A percentile compares a stretch with the other conserved stretches of the same genome.
Evolutionary conservation across 2,113 vertebrate species (phyloP).

Genomic region (Cyprinodon brontotheroides): DNA sequence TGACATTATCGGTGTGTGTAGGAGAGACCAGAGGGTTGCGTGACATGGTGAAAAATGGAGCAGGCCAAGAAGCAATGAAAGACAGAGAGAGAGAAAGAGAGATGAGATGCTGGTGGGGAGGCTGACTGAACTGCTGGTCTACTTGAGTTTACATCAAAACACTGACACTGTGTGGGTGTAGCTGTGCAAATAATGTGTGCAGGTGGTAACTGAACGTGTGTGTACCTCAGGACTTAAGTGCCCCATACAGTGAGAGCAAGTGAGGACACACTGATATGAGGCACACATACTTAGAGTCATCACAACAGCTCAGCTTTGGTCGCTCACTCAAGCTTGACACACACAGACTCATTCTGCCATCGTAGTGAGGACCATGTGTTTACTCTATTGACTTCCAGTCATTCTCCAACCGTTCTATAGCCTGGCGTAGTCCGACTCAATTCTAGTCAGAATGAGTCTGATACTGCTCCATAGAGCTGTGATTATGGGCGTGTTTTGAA

Average conservation of each 20-base stretch:
- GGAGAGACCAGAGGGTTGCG: constrained; percentile 61
- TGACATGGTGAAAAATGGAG: constrained; percentile 71
- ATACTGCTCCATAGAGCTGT: too few species aligned
- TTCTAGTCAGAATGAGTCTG: too few species aligned
- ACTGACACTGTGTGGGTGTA: constrained; percentile 30
- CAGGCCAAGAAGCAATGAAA: constrained; percentile 53
- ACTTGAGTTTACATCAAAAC: constrained; percentile 71
- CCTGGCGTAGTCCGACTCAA: too few species aligned
- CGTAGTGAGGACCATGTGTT: too few species aligned
- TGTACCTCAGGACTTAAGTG: constrained; percentile 62
- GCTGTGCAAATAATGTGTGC: constrained; percentile 33
- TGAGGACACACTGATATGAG: constrained; percentile 77
- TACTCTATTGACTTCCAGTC: too few species aligned
- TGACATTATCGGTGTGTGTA: constrained; percentile 41
- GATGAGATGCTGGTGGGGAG: constrained; percentile 28
- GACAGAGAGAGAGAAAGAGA: constrained; percentile 34
- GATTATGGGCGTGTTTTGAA: too few species aligned
- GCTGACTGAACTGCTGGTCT: constrained; percentile 61
- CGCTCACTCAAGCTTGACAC: constrained; percentile 48
- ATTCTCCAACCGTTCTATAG: too few species aligned
- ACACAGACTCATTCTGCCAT: constrained; percentile 7
- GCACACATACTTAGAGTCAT: constrained; percentile 74
- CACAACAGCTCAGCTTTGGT: constrained; percentile 72
- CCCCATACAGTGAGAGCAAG: constrained; percentile 73
- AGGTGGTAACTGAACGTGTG: constrained; percentile 25